phyloP scores from a whole-genome alignment of 1,140 invertebrate species.

The Maniola jurtina region DNA sequence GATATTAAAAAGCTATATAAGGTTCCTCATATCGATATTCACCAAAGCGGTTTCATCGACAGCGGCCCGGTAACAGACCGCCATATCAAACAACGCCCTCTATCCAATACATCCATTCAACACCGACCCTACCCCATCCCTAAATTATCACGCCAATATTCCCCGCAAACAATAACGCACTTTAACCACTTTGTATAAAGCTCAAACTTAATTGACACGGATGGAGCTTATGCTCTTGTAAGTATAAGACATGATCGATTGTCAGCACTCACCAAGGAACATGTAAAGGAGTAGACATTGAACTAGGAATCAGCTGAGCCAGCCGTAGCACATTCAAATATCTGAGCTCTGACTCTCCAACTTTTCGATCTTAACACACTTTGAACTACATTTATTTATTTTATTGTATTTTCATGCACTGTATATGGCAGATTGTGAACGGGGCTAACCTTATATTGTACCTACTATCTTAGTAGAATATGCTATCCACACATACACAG shows the following conservation, averaged over 20 bases:
- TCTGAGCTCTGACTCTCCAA: too few species aligned
- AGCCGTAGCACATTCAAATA: too few species aligned
- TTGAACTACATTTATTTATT: too few species aligned
- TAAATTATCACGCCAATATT: conserved; percentile 36
- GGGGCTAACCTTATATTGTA: too few species aligned
- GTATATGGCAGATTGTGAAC: too few species aligned
- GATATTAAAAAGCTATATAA: conserved; percentile 23
- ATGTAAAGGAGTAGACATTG: background rate
- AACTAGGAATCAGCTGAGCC: too few species aligned
- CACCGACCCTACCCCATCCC: conserved; percentile 62
- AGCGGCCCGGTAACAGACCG: conserved; percentile 52
- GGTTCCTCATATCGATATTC: conserved; percentile 20
- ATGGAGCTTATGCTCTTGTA: conserved; percentile 34
- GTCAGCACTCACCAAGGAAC: conserved; percentile 19
- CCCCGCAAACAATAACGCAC: conserved; percentile 31
- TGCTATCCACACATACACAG: too few species aligned
- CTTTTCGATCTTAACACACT: too few species aligned
- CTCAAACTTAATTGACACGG: conserved; percentile 29
- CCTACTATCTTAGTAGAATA: too few species aligned
- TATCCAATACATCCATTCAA: conserved; percentile 50
- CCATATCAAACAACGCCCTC: conserved; percentile 61
- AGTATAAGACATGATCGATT: conserved; percentile 40
- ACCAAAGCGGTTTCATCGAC: conserved; percentile 53
- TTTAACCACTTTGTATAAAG: conserved; percentile 31
- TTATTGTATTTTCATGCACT: too few species aligned